phyloP scores from a whole-genome alignment of 1,140 invertebrate species.

The Antheraea pernyi region DNA sequence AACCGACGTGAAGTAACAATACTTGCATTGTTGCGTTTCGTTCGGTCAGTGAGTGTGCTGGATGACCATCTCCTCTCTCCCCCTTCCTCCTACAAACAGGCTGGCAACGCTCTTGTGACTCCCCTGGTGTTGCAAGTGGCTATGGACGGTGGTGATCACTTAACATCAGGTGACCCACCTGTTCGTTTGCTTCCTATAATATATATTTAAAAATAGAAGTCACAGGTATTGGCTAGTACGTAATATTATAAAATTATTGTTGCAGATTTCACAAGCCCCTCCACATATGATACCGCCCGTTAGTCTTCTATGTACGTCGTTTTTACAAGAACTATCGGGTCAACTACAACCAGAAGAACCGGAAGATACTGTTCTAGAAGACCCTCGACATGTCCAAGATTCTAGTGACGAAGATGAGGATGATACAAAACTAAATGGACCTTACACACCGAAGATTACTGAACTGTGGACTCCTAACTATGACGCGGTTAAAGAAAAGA shows the following conservation, averaged over 20 bases:
- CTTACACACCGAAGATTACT: constrained; percentile 35
- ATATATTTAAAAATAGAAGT: too few relatives aligned
- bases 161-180: too few relatives aligned
- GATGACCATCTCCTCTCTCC: too few relatives aligned
- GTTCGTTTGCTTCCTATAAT: too few relatives aligned
- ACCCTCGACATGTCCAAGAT: constrained; percentile 35
- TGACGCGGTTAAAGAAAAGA: constrained; percentile 60
- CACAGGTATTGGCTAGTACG: too few relatives aligned
- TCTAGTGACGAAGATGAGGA: constrained; percentile 55
- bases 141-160: too few relatives aligned
- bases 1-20: too few relatives aligned
- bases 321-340: constrained; percentile 66
- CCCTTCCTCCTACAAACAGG: too few relatives aligned
- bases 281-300: constrained; percentile 73
- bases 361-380: constrained; percentile 31
- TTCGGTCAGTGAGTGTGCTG: too few relatives aligned
- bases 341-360: constrained; percentile 39
- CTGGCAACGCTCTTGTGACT: too few relatives aligned
- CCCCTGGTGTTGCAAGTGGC: too few relatives aligned
- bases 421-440: constrained; percentile 27
- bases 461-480: constrained; percentile 63
- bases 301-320: constrained; percentile 60
- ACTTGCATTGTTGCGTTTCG: too few relatives aligned
- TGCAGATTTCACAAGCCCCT: constrained; percentile 65
- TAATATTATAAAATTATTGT: constrained; percentile 13